Evolutionary conservation across 2,113 vertebrate species (phyloP).

Genomic region (Callocephalon fimbriatum): DNA sequence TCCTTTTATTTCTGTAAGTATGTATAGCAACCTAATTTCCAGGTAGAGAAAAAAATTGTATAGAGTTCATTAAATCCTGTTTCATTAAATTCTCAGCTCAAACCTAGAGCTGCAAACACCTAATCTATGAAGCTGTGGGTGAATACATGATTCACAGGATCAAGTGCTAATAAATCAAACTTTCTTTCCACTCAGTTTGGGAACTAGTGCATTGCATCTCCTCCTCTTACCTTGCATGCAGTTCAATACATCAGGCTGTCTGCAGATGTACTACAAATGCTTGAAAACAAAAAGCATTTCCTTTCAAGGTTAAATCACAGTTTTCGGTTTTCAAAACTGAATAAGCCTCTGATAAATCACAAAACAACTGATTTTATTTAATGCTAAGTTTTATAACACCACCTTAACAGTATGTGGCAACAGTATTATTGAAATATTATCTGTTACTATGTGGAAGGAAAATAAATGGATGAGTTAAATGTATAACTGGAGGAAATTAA

Average conservation of each 20-base stretch:
- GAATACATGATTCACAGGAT: constrained; percentile 36
- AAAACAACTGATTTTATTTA: not conserved
- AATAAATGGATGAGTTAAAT: not conserved
- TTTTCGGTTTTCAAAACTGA: not conserved
- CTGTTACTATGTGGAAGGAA: not conserved
- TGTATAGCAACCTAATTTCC: not conserved
- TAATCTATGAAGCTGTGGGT: constrained; percentile 35
- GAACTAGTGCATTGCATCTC: not conserved
- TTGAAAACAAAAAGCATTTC: not conserved
- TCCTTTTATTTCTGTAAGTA: not conserved
- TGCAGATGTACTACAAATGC: not conserved
- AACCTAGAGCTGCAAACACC: not conserved
- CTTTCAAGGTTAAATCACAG: not conserved
- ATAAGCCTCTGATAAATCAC: not conserved
- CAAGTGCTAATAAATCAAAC: constrained; percentile 28
- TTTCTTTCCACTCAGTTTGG: not conserved
- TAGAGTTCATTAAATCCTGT: not conserved
- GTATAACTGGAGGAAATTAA: not conserved
- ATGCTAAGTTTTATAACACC: not conserved
- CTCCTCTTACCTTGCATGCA: not conserved
- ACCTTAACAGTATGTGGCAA: not conserved
- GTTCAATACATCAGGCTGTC: not conserved
- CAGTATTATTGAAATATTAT: not conserved
- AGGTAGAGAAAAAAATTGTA: not conserved
- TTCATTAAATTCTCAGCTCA: constrained; percentile 14